A percentile compares a stretch with the other conserved stretches of the same genome.
phyloP scores from a whole-genome alignment of 1,140 invertebrate species.

The Pararge aegeria region DNA sequence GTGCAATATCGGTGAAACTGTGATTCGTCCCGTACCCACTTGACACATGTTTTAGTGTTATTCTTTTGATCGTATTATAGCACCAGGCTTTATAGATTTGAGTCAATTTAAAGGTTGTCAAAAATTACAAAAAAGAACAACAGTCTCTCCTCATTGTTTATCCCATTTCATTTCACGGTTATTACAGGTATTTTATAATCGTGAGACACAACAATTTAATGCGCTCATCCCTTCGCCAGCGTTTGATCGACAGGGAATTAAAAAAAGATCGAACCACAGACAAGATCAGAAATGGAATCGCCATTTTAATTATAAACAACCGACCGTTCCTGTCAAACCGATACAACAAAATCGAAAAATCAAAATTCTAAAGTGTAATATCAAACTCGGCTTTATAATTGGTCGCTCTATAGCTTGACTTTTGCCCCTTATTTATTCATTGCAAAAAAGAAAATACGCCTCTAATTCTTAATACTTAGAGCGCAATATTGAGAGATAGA shows the following conservation, averaged over 20 bases:
- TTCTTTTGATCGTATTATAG: no score
- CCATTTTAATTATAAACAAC: conserved; percentile 76
- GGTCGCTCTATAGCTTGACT: conserved; percentile 50
- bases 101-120: conserved; percentile 5
- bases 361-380: conserved; percentile 73
- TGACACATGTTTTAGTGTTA: no score
- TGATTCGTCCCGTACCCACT: no score
- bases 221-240: conserved; percentile 36
- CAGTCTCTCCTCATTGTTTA: conserved; percentile 6
- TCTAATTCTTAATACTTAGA: conserved; percentile 19
- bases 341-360: conserved; percentile 73
- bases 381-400: conserved; percentile 75
- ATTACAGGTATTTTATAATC: conserved; percentile 25
- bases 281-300: conserved; percentile 54
- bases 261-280: conserved; percentile 48
- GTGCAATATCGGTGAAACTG: no score
- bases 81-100: no score
- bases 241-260: conserved; percentile 71
- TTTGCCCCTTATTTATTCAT: conserved; percentile 42
- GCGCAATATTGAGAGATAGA: conserved; percentile 31
- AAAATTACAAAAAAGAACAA: neutral
- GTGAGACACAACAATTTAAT: conserved; percentile 40
- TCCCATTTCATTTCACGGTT: conserved; percentile 21
- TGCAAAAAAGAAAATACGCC: conserved; percentile 16
- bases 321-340: conserved; percentile 56